phyloP scores from a whole-genome alignment of 2,113 vertebrate species.

The Mesitornis unicolor region DNA sequence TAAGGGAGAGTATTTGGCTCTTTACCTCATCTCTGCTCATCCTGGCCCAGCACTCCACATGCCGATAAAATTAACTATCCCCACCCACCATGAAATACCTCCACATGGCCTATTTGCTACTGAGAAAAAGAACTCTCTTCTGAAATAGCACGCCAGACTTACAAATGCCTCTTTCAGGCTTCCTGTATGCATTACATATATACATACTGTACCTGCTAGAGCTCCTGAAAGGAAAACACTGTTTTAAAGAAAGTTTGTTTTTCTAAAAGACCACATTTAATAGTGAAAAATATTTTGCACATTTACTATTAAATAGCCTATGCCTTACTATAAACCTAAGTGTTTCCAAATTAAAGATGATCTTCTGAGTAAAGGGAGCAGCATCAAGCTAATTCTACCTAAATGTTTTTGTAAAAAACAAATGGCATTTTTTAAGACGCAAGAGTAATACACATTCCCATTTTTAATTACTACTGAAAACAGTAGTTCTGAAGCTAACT shows the following conservation, averaged over 20 bases:
- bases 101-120: neutral
- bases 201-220: neutral
- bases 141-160: neutral
- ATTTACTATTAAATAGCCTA: neutral
- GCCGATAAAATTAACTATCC: neutral
- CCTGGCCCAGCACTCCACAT: neutral
- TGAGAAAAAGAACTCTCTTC: neutral
- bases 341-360: neutral
- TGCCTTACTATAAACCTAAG: neutral
- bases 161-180: neutral
- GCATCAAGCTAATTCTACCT: neutral
- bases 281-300: neutral
- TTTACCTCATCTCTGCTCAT: neutral
- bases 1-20: neutral
- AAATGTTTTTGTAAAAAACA: neutral
- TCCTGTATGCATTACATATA: neutral
- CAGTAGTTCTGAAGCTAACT: neutral
- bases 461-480: neutral
- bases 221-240: neutral
- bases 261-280: slow-evolving; percentile 3
- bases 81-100: neutral
- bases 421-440: neutral
- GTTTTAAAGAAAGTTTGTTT: neutral
- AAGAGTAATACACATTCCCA: neutral
- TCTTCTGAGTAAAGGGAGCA: neutral